Percentiles rank a stretch among this genome's conserved stretches.
Conservation (phyloP, 2,888 invertebrate species). For the Meiosimyza platycephala region DNA sequence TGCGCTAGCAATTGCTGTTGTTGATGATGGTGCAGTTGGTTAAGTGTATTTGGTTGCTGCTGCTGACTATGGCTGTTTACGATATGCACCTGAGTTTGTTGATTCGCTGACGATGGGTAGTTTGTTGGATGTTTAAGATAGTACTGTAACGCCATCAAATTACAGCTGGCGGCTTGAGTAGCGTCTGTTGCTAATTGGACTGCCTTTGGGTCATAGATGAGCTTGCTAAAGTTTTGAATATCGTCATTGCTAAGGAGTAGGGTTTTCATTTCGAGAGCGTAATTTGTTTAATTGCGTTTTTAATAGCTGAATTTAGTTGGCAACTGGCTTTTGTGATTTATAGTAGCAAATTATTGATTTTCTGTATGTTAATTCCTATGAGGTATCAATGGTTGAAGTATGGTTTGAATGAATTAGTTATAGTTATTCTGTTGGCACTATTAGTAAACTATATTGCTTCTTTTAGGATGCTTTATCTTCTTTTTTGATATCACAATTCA, state of each 20-base stretch:
- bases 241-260: slow-evolving; percentile 59
- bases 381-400: slow-evolving; percentile 29
- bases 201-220: slow-evolving; percentile 58
- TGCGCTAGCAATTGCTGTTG: slow-evolving; percentile 53
- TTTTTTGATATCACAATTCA: too few species aligned
- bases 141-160: slow-evolving; percentile 62
- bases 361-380: slow-evolving; percentile 11
- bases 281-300: slow-evolving; percentile 31
- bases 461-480: too few species aligned
- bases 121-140: slow-evolving; percentile 62
- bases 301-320: background rate
- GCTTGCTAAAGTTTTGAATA: slow-evolving; percentile 61
- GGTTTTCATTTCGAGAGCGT: slow-evolving; percentile 58
- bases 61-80: slow-evolving; percentile 39
- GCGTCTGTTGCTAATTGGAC: slow-evolving; percentile 38
- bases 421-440: too few species aligned
- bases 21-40: slow-evolving; percentile 45
- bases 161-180: slow-evolving; percentile 48
- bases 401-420: too few species aligned
- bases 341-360: background rate
- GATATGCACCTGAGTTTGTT: slow-evolving; percentile 6
- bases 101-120: slow-evolving; percentile 47
- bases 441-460: too few species aligned
- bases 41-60: slow-evolving; percentile 9
- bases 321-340: background rate